Base-by-base conservation (phyloP, 1,140 invertebrate species). In the Drosophila kurseongensis region DNA sequence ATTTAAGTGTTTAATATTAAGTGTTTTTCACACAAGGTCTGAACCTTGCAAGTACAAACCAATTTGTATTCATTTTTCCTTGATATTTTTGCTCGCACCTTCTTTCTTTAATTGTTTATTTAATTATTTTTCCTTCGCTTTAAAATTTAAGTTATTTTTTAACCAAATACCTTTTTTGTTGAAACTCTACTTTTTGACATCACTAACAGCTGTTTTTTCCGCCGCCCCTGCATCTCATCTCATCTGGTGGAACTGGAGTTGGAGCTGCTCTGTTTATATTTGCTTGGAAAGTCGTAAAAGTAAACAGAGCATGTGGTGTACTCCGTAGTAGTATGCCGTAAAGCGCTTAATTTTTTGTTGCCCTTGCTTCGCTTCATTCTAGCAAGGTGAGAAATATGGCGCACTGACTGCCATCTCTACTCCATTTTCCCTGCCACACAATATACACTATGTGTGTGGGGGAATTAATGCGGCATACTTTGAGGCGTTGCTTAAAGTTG, bases 241-340 rank as follows among this genome's bases (percentile, higher is more conserved):
- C 36, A 29, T 52, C 47, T 35, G 14, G 16, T 29, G 35, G 29
- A 50, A 50, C 51, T 36, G 67, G 27, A 27, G 40, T 35, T 16
- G 36, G 41, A 47, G 66, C 36, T 50, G 18, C 52, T 50, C 66
- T 50, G 52, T 50, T 71, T 71, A 36, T 71, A 56, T 61, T 79
- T 79, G 67, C 58, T 42, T 78, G 60, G 60, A 73, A 86, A 79
- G 75, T 88, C 83, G 83, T 88, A 88, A 88, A 88, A 82, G 82
- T 86, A 86, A 86, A 86, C 82, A 86, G 82, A 86, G 75, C 78
- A 86, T 86, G 78, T 85, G 82, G 75, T 86, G 71, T 79, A 75
- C 44, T 62, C 67, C 74, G 58, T 56, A 55, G 68, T 67, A 63
- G 76, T 62, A 69, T 77, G 84, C 83, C 50, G 82, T 86, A 86